Base-by-base conservation (phyloP, 2,888 invertebrate species). In the Cheilosia vulpina region DNA sequence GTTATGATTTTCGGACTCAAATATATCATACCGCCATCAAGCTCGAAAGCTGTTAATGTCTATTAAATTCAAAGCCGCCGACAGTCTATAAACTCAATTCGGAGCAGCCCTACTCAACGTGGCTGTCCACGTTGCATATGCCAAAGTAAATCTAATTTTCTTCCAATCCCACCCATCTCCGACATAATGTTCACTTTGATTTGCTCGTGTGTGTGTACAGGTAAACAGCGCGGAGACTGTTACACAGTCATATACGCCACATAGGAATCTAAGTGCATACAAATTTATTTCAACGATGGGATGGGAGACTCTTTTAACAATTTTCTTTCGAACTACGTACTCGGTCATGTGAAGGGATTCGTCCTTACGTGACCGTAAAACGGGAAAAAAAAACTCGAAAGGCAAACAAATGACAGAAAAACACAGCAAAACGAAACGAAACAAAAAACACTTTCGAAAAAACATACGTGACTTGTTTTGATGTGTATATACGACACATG, bases 401-500 rank as follows among this genome's bases (percentile, higher is more conserved):
- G 38, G 38, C 38, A 75, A 83, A 79, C 79, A 84, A 85, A 80
- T 85, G 80, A 80, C 80, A 85, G 47, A 53, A 45, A 75, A 75
- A 15, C 21, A 15, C 21, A 63, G 57, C 34, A 11, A 31, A 47
- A 60, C 31, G 31, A 62, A 66, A 58, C 17, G 21, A 68, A 53
- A 57, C 41, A 50, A 41, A 31, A 27, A 60, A 60, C 34, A 65
- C 65, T 75, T 31, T 63, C 34, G 15, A 41, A 50, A 53, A 41
- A 45, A 38, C 75, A 69, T 79, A 84, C 84, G 84, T 84, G 84
- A 84, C 84, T 84, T 84, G 75, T 79, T 79, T 84, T 52, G 79
- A 57, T 75, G 53, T 68, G 62, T 38, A 38, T 31, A 27, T 27
- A 27, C 27, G 6, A 27, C 27, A 9, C 13, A 55, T 45, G 34